Percentiles rank a stretch among this genome's conserved stretches.
These are phyloP conservation scores for Characodon lateralis DNA, from an alignment of 2,797 vertebrate genomes.

Conservation along the genomic window DNA sequence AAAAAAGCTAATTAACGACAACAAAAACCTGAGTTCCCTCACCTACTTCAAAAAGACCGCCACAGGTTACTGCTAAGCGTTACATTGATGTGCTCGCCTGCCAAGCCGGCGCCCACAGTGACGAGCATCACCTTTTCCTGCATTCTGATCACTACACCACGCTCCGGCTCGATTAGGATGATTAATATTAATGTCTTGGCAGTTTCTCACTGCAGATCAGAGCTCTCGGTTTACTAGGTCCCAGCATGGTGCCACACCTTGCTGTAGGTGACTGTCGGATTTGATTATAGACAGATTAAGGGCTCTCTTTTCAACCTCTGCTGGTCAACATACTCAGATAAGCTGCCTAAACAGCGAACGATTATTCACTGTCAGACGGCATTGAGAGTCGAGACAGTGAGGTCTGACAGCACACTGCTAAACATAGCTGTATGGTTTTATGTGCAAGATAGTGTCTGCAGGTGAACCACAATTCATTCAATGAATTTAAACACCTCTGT, in stretches of 20 bases:
- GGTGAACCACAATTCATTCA: background rate
- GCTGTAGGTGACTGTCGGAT: slow-evolving; percentile 81
- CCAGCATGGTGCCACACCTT: slow-evolving; percentile 79
- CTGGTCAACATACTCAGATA: slow-evolving; percentile 51
- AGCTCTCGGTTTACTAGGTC: slow-evolving; percentile 64
- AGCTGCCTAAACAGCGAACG: slow-evolving; percentile 44
- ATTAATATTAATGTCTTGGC: slow-evolving; percentile 79
- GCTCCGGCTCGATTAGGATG: slow-evolving; percentile 66
- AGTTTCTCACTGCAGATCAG: slow-evolving; percentile 66
- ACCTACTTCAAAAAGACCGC: slow-evolving; percentile 64
- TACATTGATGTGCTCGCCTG: slow-evolving; percentile 61
- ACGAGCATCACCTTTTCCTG: slow-evolving; percentile 45
- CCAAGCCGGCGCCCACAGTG: slow-evolving; percentile 32
- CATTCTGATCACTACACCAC: slow-evolving; percentile 51
- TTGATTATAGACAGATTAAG: slow-evolving; percentile 77
- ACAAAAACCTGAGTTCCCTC: slow-evolving; percentile 65
- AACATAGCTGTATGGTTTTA: slow-evolving; percentile 14
- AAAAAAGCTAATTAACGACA: slow-evolving; percentile 67
- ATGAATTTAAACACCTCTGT: background rate
- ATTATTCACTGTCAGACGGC: slow-evolving; percentile 61
- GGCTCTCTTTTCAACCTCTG: slow-evolving; percentile 62
- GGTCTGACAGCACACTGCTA: slow-evolving; percentile 37
- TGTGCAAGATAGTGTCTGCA: background rate
- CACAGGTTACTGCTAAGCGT: slow-evolving; percentile 43
- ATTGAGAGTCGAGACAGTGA: slow-evolving; percentile 39